Evolutionary conservation across 1,140 invertebrate species (phyloP), one percentile per base, ranked within the genome.

Genomic region (Diploscapter pachys): DNA sequence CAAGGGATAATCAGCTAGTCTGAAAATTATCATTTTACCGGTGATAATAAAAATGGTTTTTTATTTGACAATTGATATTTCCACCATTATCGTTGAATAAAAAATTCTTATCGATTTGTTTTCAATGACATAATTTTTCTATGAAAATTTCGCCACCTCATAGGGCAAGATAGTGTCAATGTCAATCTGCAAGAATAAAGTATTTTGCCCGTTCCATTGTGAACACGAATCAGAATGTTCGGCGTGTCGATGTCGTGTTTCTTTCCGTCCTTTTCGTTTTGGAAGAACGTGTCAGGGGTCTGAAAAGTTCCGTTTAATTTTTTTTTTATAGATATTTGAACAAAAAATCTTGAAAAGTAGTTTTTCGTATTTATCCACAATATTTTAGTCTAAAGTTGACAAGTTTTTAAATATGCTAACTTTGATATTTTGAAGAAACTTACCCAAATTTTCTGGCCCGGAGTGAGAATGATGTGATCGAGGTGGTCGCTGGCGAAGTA

Each of bases 251-350:
- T 96, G 85, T 95, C 93, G 87, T 96, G 94, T 86, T 95, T 95
- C 86, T 95, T 93, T 63, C 93, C 94, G 84, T 95, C 93, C 86
- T 95, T 95, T 88, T 96, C 94, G 83, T 96, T 96, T 31, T 93
- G 92, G 87, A 96, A 96, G 89, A 96, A 96, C 78, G 95, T 89
- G 89, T 96, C 94, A n/a, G 94, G 94, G 92, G 95, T 95, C 71
- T 72, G 71, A 69, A 72, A 49, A 71, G 1, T 69, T 68, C 52
- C 2, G 8, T 5, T 68, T 2, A 56, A 8, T 69, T 68, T 51
- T 53, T 5, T 5, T 68, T 68, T 5, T 5, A 13, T 9, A 9
- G 8, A 65, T 48, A 13, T 50, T 56, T 9, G 53, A n/a, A 6
- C 71, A 9, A 31, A 31, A 31, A 31, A 31, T 31, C 31, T 31